Conservation (phyloP, 2,113 vertebrate species). For the Chinchilla lanigera region DNA sequence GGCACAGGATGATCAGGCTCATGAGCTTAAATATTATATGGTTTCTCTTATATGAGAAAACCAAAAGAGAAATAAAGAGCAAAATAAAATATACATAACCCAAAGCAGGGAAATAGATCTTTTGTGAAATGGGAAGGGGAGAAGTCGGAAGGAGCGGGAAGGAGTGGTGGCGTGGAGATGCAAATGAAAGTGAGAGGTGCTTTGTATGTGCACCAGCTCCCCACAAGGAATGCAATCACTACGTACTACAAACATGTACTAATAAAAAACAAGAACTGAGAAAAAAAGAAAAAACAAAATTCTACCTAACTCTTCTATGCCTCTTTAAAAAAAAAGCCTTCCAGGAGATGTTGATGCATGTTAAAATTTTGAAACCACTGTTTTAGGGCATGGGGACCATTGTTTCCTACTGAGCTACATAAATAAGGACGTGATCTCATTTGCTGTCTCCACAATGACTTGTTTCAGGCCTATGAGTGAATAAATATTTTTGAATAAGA, state of each 20-base stretch:
- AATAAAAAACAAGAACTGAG: not conserved
- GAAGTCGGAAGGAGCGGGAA: not conserved
- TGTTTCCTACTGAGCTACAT: not conserved
- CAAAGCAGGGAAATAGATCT: not conserved
- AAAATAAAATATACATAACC: not conserved
- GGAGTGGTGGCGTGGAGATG: not conserved
- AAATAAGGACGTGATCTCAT: not conserved
- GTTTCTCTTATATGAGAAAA: not conserved
- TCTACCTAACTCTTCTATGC: not conserved
- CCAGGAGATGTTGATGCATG: not conserved
- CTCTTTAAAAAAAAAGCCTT: not conserved
- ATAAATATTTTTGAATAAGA: not conserved
- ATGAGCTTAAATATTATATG: not conserved
- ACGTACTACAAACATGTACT: not conserved
- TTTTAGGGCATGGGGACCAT: not conserved
- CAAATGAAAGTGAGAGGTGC: not conserved
- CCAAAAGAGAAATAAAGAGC: not conserved
- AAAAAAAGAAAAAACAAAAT: not conserved
- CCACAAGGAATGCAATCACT: not conserved
- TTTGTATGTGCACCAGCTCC: not conserved
- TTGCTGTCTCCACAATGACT: not conserved
- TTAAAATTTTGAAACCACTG: not conserved
- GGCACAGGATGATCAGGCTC: not conserved
- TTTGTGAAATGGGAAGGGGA: not conserved
- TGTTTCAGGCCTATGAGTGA: not conserved